Evolutionary conservation across 2,113 vertebrate genomes (phyloP).

Genomic region (Thermophis baileyi): DNA sequence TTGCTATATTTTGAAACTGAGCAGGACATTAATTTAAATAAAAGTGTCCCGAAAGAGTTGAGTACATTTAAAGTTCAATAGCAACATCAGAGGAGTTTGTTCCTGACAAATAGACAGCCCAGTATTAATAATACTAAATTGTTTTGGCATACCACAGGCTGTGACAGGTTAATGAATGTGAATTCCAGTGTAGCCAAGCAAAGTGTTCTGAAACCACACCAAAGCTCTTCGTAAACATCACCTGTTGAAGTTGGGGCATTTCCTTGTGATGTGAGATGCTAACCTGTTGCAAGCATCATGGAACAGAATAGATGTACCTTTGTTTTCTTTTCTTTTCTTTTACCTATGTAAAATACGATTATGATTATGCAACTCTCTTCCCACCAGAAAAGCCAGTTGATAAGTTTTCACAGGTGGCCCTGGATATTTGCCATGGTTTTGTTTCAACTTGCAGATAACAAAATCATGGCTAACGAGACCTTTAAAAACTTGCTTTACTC

Average conservation of each 20-base stretch:
- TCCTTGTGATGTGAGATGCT: slow-evolving; percentile 42
- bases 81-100: slow-evolving; percentile 47
- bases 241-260: slow-evolving; percentile 33
- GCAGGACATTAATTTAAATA: neutral
- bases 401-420: neutral
- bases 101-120: slow-evolving; percentile 28
- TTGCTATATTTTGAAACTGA: neutral
- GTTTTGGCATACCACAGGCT: slow-evolving; percentile 45
- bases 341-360: neutral
- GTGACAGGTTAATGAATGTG: slow-evolving; percentile 49
- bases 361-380: neutral
- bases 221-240: slow-evolving; percentile 59
- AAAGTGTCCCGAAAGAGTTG: neutral
- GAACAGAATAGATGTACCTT: neutral
- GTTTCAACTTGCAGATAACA: neutral
- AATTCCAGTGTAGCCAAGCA: slow-evolving; percentile 54
- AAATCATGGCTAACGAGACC: neutral
- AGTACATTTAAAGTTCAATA: neutral
- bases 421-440: neutral
- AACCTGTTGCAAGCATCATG: slow-evolving; percentile 31
- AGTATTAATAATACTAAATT: slow-evolving; percentile 48
- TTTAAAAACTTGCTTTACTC: neutral
- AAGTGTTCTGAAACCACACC: slow-evolving; percentile 55
- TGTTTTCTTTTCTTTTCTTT: neutral
- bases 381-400: neutral